Evolutionary conservation across 2,113 vertebrate genomes (phyloP).

Genomic region (Mormoops blainvillei): DNA sequence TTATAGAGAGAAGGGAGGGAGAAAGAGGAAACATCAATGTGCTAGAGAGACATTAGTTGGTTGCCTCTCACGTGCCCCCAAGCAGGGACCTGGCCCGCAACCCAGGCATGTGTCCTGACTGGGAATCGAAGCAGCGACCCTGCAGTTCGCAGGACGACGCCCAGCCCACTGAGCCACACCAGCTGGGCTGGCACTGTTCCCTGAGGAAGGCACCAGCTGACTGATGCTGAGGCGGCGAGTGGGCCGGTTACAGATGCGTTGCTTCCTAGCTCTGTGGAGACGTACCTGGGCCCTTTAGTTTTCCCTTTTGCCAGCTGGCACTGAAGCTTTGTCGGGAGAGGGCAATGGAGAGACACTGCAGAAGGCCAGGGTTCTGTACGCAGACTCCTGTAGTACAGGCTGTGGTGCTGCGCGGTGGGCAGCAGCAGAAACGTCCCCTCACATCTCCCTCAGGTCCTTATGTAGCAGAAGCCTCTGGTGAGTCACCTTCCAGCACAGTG

Average conservation of each 20-base stretch:
- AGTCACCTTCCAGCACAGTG: background rate
- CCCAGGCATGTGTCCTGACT: too few relatives aligned
- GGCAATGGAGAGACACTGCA: background rate
- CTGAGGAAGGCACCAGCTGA: background rate
- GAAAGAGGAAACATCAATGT: too few relatives aligned
- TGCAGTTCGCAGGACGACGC: too few relatives aligned
- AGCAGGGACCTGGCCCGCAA: too few relatives aligned
- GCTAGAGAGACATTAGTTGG: too few relatives aligned
- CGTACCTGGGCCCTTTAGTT: background rate
- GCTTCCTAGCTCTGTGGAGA: background rate
- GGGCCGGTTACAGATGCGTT: rapidly evolving
- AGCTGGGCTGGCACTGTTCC: background rate
- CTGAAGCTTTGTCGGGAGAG: background rate
- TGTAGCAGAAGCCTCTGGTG: background rate
- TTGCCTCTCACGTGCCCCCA: too few relatives aligned
- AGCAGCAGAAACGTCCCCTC: background rate
- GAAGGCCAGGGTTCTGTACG: background rate
- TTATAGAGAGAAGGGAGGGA: too few relatives aligned
- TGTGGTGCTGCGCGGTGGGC: background rate
- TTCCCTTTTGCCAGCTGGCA: background rate
- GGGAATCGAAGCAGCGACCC: too few relatives aligned
- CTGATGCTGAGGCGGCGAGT: background rate
- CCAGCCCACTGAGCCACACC: too few relatives aligned
- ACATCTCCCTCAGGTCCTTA: background rate
- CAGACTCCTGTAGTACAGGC: background rate